These are phyloP conservation scores for Porites rus DNA, from an alignment of 92 coral and sea anemone genomes.

Conservation along the genomic window DNA sequence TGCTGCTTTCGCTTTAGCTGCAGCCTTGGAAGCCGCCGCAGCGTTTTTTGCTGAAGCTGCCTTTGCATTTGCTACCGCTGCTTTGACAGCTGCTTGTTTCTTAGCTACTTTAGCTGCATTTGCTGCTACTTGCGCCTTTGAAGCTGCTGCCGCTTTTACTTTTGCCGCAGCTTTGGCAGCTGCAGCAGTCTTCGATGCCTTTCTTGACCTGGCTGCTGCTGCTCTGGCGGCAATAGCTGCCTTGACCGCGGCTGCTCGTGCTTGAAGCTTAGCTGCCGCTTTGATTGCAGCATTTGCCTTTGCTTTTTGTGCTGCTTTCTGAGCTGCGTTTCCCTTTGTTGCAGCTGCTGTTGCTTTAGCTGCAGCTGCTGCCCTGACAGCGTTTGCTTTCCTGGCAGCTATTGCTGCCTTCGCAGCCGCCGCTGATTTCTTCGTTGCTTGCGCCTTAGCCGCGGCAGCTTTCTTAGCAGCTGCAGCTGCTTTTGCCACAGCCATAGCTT, in stretches of 20 bases:
- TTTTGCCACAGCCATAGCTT: constrained; percentile 44
- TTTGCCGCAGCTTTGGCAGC: constrained; percentile 27
- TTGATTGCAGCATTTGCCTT: constrained; percentile 17
- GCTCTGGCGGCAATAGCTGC: constrained; percentile 30
- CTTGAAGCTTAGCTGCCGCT: constrained; percentile 20
- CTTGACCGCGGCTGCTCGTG: constrained; percentile 24
- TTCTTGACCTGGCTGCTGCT: constrained; percentile 14
- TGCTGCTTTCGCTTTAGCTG: constrained; percentile 27
- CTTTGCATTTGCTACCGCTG: constrained; percentile 37
- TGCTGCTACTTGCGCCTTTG: constrained; percentile 24
- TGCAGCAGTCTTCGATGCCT: constrained; percentile 26
- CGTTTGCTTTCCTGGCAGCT: constrained; percentile 36
- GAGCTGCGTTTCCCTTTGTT: constrained; percentile 26
- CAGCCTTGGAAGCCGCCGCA: constrained; percentile 34
- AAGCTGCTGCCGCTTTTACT: constrained; percentile 6
- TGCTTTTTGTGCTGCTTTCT: constrained; percentile 29
- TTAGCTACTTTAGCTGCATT: constrained; percentile 35
- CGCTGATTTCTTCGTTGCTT: constrained; percentile 33
- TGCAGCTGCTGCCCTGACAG: constrained; percentile 27
- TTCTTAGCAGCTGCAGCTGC: constrained; percentile 7
- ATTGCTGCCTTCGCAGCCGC: constrained; percentile 16
- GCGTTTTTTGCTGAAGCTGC: constrained; percentile 29
- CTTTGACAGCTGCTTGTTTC: constrained; percentile 32
- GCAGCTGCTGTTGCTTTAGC: constrained; percentile 35
- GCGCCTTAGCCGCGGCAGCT: constrained; percentile 45